phyloP scores from a whole-genome alignment of 2,113 vertebrate species.

The Mionectes macconnelli region DNA sequence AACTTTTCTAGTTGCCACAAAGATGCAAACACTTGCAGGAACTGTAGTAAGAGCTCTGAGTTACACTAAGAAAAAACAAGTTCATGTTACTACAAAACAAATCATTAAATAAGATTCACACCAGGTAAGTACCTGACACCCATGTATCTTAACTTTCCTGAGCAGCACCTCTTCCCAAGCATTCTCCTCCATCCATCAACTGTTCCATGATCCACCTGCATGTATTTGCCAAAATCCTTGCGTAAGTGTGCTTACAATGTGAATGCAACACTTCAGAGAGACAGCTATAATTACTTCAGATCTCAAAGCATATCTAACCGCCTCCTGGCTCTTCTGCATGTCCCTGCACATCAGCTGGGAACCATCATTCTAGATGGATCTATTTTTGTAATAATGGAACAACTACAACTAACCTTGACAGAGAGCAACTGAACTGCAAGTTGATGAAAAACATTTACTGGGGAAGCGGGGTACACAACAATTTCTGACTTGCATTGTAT shows the following conservation, averaged over 20 bases:
- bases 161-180: background rate
- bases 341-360: background rate
- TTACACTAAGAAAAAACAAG: background rate
- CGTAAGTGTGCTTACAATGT: background rate
- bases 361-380: background rate
- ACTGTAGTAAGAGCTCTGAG: background rate
- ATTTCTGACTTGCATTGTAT: background rate
- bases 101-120: background rate
- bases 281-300: background rate
- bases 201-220: background rate
- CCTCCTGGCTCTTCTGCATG: background rate
- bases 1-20: background rate
- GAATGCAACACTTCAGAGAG: background rate
- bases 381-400: background rate
- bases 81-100: background rate
- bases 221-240: background rate
- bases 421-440: background rate
- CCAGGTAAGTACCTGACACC: background rate
- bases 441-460: background rate
- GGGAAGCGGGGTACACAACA: background rate
- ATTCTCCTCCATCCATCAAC: background rate
- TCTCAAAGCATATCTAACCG: background rate
- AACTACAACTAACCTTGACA: background rate
- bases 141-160: background rate
- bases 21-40: background rate